Conservation (phyloP, 1,140 invertebrate species). For the Calliphora vicina region DNA sequence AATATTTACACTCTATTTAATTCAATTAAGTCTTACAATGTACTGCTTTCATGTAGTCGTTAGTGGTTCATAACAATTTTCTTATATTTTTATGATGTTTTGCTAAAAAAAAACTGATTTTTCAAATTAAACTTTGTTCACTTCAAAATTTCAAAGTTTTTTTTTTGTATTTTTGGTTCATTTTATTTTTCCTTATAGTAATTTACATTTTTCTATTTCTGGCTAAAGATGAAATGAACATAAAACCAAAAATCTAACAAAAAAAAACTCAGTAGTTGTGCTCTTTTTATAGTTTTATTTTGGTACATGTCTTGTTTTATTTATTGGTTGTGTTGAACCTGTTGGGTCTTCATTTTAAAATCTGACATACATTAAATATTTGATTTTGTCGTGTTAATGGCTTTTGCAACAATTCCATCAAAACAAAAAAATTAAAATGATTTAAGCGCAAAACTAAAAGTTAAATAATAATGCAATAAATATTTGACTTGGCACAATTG, state of each 20-base stretch:
- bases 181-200: not conserved
- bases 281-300: not conserved
- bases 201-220: not conserved
- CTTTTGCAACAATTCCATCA: not conserved
- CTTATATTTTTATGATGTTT: not conserved
- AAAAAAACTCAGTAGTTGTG: not conserved
- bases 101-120: not conserved
- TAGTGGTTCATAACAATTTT: too few species aligned
- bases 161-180: not conserved
- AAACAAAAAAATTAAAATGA: not conserved
- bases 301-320: not conserved
- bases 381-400: not conserved
- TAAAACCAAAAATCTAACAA: too few species aligned
- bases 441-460: not conserved
- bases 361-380: constrained; percentile 19
- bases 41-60: too few species aligned
- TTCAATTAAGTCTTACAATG: too few species aligned
- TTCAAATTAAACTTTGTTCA: not conserved
- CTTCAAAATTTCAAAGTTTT: too few species aligned
- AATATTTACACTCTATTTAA: too few species aligned
- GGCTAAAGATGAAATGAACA: not conserved
- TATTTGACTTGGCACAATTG: not conserved
- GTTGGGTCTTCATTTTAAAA: constrained; percentile 24
- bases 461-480: not conserved
- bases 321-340: constrained; percentile 31